Evolutionary conservation across 2,797 vertebrate genomes (phyloP).

Genomic region (Chrysocyon brachyurus): DNA sequence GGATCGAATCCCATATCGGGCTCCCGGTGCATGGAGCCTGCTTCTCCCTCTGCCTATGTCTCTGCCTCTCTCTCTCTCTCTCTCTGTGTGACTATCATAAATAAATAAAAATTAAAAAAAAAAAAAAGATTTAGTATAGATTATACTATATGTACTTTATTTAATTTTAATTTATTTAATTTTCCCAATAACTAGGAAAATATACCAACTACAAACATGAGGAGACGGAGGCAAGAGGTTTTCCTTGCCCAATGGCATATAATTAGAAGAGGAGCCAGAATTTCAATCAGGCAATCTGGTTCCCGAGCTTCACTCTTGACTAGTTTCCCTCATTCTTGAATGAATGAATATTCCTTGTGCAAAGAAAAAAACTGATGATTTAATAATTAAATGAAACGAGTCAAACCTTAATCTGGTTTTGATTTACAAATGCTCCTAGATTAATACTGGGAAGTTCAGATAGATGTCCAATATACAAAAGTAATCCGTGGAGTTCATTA

Average conservation of each 20-base stretch:
- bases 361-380: not conserved
- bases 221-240: not conserved
- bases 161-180: conserved; percentile 19
- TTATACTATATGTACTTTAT: not conserved
- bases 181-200: not conserved
- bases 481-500: conserved; percentile 95
- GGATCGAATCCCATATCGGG: too few relatives aligned
- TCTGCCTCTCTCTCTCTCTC: too few relatives aligned
- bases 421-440: conserved; percentile 92
- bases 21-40: too few relatives aligned
- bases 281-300: conserved; percentile 13
- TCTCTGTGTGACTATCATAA: too few relatives aligned
- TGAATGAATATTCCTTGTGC: not conserved
- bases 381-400: conserved; percentile 61
- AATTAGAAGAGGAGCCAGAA: conserved; percentile 26
- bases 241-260: not conserved
- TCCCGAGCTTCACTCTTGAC: not conserved
- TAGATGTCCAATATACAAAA: conserved; percentile 92
- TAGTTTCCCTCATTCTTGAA: conserved; percentile 36
- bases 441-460: conserved; percentile 92
- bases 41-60: too few relatives aligned
- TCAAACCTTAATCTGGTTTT: conserved; percentile 95
- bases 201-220: not conserved
- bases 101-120: too few relatives aligned
- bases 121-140: not conserved